These are phyloP conservation scores for Mycteria americana DNA, from an alignment of 2,797 vertebrate genomes.

Conservation along the genomic window DNA sequence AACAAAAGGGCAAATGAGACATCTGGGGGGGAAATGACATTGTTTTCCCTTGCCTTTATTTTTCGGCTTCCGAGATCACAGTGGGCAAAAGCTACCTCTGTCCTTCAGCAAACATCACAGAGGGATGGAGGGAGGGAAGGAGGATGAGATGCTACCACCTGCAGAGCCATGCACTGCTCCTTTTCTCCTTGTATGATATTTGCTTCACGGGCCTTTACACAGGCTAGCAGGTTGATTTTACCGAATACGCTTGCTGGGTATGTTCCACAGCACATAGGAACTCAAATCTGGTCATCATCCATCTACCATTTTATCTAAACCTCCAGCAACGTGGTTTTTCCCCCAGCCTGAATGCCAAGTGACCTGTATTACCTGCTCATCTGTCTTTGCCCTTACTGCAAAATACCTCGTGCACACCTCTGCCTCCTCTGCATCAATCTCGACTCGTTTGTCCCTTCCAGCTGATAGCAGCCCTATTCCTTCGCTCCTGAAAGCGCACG, in stretches of 20 bases:
- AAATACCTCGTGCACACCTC: background rate
- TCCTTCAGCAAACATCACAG: background rate
- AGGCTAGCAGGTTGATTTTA: background rate
- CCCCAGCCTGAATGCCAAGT: background rate
- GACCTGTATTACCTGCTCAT: background rate
- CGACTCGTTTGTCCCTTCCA: background rate
- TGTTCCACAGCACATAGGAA: background rate
- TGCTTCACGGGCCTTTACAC: rapidly evolving
- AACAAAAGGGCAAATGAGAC: background rate
- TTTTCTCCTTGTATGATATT: background rate
- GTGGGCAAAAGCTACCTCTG: background rate
- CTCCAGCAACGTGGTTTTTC: background rate
- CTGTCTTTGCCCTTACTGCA: background rate
- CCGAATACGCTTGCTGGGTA: background rate
- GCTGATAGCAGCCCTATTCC: background rate
- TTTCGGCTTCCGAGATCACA: background rate
- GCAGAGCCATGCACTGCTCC: background rate
- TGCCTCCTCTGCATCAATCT: background rate
- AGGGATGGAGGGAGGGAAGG: background rate
- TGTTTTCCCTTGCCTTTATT: background rate
- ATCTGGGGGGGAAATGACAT: rapidly evolving
- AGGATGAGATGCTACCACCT: background rate
- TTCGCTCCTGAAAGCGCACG: background rate
- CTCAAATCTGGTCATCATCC: background rate
- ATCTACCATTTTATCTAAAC: background rate